Conservation (phyloP, 2,797 vertebrate species). For the Ispidina picta region DNA sequence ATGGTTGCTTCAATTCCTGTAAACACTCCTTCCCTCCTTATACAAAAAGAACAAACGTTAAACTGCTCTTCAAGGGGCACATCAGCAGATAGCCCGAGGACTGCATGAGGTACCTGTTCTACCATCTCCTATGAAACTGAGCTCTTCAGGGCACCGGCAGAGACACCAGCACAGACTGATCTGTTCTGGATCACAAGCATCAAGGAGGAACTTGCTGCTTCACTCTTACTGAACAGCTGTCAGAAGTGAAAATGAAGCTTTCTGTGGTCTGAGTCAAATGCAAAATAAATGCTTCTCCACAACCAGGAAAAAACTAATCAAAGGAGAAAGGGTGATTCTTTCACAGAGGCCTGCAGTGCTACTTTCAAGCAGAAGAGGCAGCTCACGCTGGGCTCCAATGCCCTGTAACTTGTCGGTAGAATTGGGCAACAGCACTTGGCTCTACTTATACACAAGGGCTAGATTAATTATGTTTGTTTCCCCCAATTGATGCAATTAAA, state of each 20-base stretch:
- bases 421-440: background rate
- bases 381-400: background rate
- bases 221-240: conserved; percentile 33
- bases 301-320: background rate
- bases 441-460: background rate
- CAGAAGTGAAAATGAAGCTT: conserved; percentile 50
- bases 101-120: background rate
- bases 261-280: conserved; percentile 21
- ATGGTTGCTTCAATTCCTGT: background rate
- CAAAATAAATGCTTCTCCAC: conserved; percentile 1
- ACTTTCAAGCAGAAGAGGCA: background rate
- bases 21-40: background rate
- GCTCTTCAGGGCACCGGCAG: background rate
- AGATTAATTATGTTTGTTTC: background rate
- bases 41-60: background rate
- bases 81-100: background rate
- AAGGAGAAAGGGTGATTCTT: conserved; percentile 1
- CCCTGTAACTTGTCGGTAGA: background rate
- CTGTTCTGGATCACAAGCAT: background rate
- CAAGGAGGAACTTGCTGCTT: conserved; percentile 17
- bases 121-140: background rate
- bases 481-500: background rate
- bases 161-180: background rate
- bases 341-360: accelerated
- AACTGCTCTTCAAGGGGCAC: background rate